Evolutionary conservation across 2,888 invertebrate species (phyloP).

Genomic region (Margaritifera margaritifera): DNA sequence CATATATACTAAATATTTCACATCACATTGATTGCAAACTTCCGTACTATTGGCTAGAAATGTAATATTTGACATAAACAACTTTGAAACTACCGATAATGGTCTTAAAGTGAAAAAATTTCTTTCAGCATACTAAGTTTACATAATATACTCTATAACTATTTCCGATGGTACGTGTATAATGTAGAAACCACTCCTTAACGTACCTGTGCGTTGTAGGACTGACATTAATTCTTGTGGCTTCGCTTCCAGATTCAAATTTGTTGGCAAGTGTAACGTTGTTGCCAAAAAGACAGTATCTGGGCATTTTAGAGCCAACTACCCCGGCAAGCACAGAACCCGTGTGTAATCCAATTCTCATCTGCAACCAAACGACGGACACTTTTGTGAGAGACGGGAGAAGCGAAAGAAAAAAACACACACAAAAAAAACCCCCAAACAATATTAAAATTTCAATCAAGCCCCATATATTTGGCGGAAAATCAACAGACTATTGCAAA

Average conservation of each 20-base stretch:
- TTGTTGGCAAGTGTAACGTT: conserved; percentile 96
- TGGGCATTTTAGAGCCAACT: conserved; percentile 93
- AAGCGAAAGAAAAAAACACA: not conserved
- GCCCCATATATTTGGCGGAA: not conserved
- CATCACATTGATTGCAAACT: too few relatives aligned
- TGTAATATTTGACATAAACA: too few relatives aligned
- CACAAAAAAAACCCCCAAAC: not conserved
- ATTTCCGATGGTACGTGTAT: not conserved
- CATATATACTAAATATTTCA: too few relatives aligned
- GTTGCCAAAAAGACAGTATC: conserved; percentile 96
- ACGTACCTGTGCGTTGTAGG: conserved; percentile 93
- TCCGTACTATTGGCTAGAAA: too few relatives aligned
- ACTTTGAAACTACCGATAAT: too few relatives aligned
- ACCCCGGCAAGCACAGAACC: conserved; percentile 95
- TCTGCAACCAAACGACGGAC: conserved; percentile 76
- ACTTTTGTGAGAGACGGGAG: not conserved
- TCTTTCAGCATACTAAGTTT: too few relatives aligned
- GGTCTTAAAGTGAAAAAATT: too few relatives aligned
- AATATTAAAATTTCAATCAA: not conserved
- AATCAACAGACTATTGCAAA: not conserved
- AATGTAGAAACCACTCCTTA: not conserved
- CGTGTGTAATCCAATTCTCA: conserved; percentile 95
- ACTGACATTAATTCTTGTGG: conserved; percentile 91
- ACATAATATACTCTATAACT: not conserved
- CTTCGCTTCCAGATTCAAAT: conserved; percentile 94